Conservation (phyloP, 2,797 vertebrate species). For the Chaetodon trifasciatus region DNA sequence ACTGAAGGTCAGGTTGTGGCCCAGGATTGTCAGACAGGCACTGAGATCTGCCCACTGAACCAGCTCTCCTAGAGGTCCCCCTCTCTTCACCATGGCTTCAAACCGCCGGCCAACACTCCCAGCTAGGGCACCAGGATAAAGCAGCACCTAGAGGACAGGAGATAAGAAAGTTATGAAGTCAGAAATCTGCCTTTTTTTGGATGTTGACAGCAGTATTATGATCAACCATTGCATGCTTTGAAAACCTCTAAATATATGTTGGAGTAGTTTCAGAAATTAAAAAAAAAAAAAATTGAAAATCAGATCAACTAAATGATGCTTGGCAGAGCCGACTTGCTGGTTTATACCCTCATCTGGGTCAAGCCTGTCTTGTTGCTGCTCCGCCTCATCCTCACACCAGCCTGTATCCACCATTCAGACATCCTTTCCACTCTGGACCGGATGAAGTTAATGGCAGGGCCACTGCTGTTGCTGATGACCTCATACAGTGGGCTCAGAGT, state of each 20-base stretch:
- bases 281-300: not conserved
- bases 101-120: slow-evolving; percentile 77
- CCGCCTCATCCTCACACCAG: slow-evolving; percentile 68
- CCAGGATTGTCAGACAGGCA: slow-evolving; percentile 80
- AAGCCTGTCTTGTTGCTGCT: slow-evolving; percentile 53
- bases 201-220: not conserved
- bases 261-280: not conserved
- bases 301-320: not conserved
- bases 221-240: not conserved
- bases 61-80: slow-evolving; percentile 84
- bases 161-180: not conserved
- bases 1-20: slow-evolving; percentile 81
- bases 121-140: slow-evolving; percentile 79
- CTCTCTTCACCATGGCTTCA: slow-evolving; percentile 78
- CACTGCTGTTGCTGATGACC: slow-evolving; percentile 61
- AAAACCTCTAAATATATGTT: not conserved
- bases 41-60: slow-evolving; percentile 86
- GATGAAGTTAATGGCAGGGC: slow-evolving; percentile 79
- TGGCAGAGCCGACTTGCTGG: not conserved
- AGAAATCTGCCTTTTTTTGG: not conserved
- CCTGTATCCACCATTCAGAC: slow-evolving; percentile 74
- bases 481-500: slow-evolving; percentile 68
- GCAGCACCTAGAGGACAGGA: slow-evolving; percentile 73
- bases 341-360: slow-evolving; percentile 72
- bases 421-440: slow-evolving; percentile 78